Base-by-base conservation (phyloP, 2,113 vertebrate genomes). In the Ictalurus punctatus region DNA sequence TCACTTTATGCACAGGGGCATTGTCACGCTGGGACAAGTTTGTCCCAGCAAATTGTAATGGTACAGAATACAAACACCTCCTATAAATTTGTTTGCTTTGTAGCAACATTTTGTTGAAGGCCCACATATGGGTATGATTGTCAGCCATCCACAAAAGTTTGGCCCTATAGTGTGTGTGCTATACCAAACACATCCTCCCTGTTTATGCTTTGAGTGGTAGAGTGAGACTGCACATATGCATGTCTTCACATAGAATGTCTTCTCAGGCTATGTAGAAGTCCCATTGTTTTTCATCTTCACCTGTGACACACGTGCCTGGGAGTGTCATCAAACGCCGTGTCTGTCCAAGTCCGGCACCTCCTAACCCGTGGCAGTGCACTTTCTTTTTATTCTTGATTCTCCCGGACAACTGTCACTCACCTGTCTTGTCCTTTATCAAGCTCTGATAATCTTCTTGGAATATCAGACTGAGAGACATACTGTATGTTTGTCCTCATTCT, bases 321-420 rank as follows among this genome's bases (percentile, higher is more conserved):
- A 92, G 95, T 84, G 84, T 91, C 93, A 91, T 95, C 95, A 94
- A 89, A 87, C 86, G 71, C 89, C 88, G 87, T 93, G 92, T 91
- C 85, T 94, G 93, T 92, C 90, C 89, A 87, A 78, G 87, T 86
- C 67, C 93, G 94, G 92, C 95, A 95, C 90, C 87, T 95, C 86
- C 91, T 92, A 86, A 95, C 95, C 94, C 93, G 89, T 95, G 93
- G 95, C 94, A 37, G 76, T 37, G 27, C 86, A 58, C 85, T n/a
- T 61, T 54, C 21, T 83, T 81, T 83, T 63, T 89, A 56, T 63
- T 87, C 86, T 86, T 90, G 65, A 58, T 61, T 91, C 93, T 93
- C 92, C 73, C 84, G 91, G 94, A 94, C 93, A 80, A 90, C 93
- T 95, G 95, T 93, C 95, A 94, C 92, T 96, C 95, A 95, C 91